A percentile compares a stretch with the other conserved stretches of the same genome.
These are phyloP conservation scores for Platypus cylindrus DNA, from an alignment of 2,888 invertebrate species.

Conservation along the genomic window DNA sequence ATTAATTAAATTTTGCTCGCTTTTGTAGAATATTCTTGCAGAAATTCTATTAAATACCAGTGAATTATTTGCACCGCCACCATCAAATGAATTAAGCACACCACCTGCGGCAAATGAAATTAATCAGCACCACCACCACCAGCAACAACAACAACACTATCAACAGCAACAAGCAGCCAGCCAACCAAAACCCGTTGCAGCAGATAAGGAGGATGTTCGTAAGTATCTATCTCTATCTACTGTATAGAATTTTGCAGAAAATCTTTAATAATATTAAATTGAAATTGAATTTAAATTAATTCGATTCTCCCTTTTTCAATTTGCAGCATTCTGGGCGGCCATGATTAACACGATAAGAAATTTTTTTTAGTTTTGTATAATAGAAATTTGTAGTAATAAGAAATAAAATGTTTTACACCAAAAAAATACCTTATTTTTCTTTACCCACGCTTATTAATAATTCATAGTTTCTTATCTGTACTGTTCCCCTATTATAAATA, in stretches of 20 bases:
- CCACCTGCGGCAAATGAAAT: background rate
- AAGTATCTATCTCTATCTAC: conserved; percentile 5
- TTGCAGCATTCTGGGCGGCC: conserved; percentile 19
- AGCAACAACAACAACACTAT: background rate
- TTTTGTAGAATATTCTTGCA: conserved; percentile 11
- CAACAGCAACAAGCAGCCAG: conserved; percentile 2
- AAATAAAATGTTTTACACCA: background rate
- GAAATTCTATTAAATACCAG: conserved; percentile 13
- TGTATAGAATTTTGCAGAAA: conserved; percentile 1
- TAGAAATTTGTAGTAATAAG: too few relatives aligned
- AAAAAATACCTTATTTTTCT: too few relatives aligned
- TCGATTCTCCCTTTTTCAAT: too few relatives aligned
- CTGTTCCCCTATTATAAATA: too few relatives aligned
- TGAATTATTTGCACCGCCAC: conserved; percentile 12
- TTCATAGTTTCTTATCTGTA: too few relatives aligned
- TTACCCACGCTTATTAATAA: too few relatives aligned
- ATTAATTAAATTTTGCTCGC: too few relatives aligned
- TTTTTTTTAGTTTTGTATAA: conserved; percentile 15
- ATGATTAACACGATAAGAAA: conserved; percentile 17
- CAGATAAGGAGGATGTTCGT: conserved; percentile 8
- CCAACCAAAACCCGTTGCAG: background rate
- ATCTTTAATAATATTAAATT: conserved; percentile 1
- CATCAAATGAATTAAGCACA: conserved; percentile 6
- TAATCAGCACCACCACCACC: background rate
- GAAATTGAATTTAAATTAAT: too few relatives aligned